phyloP scores from a whole-genome alignment of 2,797 vertebrate genomes.

The Danio tinwini region DNA sequence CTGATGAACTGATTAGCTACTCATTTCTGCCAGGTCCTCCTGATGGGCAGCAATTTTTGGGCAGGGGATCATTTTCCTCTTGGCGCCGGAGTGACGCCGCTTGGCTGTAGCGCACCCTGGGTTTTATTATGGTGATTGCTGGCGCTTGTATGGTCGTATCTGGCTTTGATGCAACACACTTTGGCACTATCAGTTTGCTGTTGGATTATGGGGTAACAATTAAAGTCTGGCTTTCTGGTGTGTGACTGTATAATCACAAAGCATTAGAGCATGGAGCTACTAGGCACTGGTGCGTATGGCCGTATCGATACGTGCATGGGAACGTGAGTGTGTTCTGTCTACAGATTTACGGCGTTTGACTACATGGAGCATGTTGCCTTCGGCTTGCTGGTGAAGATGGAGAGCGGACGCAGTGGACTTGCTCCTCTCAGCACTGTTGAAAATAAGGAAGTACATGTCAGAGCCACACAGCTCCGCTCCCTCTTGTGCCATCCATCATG shows the following conservation, averaged over 20 bases:
- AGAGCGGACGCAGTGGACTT: slow-evolving; percentile 58
- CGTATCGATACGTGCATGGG: slow-evolving; percentile 6
- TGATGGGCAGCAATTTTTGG: slow-evolving; percentile 48
- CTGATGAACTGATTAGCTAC: slow-evolving; percentile 42
- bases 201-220: slow-evolving; percentile 59
- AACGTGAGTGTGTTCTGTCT: neutral
- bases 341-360: slow-evolving; percentile 1
- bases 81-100: slow-evolving; percentile 37
- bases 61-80: slow-evolving; percentile 59
- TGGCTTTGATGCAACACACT: slow-evolving; percentile 48
- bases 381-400: slow-evolving; percentile 56
- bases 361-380: slow-evolving; percentile 65
- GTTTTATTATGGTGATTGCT: slow-evolving; percentile 62
- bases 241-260: slow-evolving; percentile 56
- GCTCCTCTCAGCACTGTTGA: slow-evolving; percentile 71
- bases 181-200: slow-evolving; percentile 58
- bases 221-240: slow-evolving; percentile 52
- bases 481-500: slow-evolving; percentile 82
- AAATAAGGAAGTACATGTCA: slow-evolving; percentile 81
- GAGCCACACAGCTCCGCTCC: slow-evolving; percentile 76
- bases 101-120: slow-evolving; percentile 47
- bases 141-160: slow-evolving; percentile 51
- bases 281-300: slow-evolving; percentile 24
- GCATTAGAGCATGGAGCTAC: slow-evolving; percentile 46
- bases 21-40: slow-evolving; percentile 50